Conservation (phyloP, 2,797 vertebrate genomes). For the Varecia variegata region DNA sequence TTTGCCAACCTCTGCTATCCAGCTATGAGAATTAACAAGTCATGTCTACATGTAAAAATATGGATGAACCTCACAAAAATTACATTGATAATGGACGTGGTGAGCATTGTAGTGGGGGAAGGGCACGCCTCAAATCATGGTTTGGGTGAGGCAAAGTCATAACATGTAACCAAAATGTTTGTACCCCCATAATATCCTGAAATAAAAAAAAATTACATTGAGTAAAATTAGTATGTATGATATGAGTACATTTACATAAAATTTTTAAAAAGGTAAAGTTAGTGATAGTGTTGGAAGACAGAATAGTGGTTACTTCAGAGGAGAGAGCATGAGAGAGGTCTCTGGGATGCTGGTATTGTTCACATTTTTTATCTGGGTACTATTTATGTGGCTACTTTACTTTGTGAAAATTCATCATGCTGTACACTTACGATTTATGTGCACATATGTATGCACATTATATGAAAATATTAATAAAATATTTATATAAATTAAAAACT, state of each 20-base stretch:
- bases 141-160: no score
- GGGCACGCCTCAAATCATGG: no score
- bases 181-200: no score
- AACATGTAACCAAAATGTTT: no score
- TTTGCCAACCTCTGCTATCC: background rate
- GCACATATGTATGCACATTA: background rate
- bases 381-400: background rate
- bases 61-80: constrained; percentile 8
- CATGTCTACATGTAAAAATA: background rate
- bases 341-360: background rate
- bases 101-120: no score
- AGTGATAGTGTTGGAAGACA: background rate
- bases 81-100: background rate
- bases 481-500: background rate
- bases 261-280: background rate
- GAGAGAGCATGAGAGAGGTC: background rate
- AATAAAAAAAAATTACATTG: background rate
- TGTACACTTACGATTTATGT: background rate
- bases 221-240: background rate
- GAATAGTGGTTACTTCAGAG: background rate
- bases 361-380: background rate
- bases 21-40: constrained; percentile 11
- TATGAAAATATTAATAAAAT: background rate
- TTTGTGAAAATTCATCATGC: background rate
- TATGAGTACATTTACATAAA: background rate